A percentile compares a stretch with the other conserved stretches of the same genome.
Conservation (phyloP, 2,888 invertebrate species). For the Hydrotaea diabolus region DNA sequence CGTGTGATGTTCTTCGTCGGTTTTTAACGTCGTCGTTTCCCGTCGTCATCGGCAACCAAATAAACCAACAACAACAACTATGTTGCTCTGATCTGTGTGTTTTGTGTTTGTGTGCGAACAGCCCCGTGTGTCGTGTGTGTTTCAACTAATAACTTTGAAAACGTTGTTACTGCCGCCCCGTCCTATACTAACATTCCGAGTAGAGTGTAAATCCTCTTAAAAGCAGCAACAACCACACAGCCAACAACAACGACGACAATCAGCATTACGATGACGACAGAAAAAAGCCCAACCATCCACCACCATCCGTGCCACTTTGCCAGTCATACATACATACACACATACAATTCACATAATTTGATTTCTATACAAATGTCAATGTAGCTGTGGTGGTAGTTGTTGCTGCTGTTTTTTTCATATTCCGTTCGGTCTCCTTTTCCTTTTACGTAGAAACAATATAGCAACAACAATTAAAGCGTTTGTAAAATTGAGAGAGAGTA, state of each 20-base stretch:
- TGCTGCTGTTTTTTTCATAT: slow-evolving; percentile 49
- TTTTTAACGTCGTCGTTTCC: slow-evolving; percentile 56
- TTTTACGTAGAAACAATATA: slow-evolving; percentile 56
- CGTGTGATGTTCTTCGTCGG: slow-evolving; percentile 53
- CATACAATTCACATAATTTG: slow-evolving; percentile 48
- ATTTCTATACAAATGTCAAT: slow-evolving; percentile 51
- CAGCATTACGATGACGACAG: neutral
- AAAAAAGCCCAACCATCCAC: slow-evolving; percentile 31
- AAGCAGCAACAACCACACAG: slow-evolving; percentile 42
- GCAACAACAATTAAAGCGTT: slow-evolving; percentile 63
- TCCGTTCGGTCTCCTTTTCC: slow-evolving; percentile 57
- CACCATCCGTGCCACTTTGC: slow-evolving; percentile 16
- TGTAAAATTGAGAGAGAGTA: slow-evolving; percentile 1
- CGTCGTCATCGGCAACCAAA: slow-evolving; percentile 64
- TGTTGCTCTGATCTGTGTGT: slow-evolving; percentile 32
- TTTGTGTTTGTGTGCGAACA: slow-evolving; percentile 20
- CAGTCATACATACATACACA: slow-evolving; percentile 34
- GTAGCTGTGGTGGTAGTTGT: slow-evolving; percentile 37
- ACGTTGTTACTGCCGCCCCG: slow-evolving; percentile 42
- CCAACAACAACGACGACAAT: neutral
- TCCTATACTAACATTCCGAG: slow-evolving; percentile 60
- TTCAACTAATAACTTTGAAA: slow-evolving; percentile 54
- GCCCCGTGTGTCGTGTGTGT: neutral
- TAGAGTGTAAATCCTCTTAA: slow-evolving; percentile 68
- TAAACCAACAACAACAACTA: slow-evolving; percentile 46